A percentile compares a stretch with the other conserved stretches of the same genome.
phyloP scores from a whole-genome alignment of 2,113 vertebrate genomes.

The Salminus brasiliensis region DNA sequence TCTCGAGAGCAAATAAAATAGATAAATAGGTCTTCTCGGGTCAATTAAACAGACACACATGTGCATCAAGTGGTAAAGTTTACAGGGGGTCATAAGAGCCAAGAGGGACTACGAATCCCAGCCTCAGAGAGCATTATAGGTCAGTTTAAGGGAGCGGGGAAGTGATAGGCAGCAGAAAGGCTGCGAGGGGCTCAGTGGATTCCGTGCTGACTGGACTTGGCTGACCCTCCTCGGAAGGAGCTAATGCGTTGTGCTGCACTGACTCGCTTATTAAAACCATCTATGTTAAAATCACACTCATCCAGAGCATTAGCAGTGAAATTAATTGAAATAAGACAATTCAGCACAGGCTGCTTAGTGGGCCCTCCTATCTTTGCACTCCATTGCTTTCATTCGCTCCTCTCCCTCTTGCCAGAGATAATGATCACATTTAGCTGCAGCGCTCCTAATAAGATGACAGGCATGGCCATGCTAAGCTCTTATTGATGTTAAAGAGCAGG shows the following conservation, averaged over 20 bases:
- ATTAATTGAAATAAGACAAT: slow-evolving; percentile 72
- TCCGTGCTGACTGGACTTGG: slow-evolving; percentile 8
- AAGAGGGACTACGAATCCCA: slow-evolving; percentile 29
- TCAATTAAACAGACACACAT: slow-evolving; percentile 40
- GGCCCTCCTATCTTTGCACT: slow-evolving; percentile 58
- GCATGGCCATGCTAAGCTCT: slow-evolving; percentile 37
- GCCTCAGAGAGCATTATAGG: slow-evolving; percentile 33
- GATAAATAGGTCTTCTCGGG: slow-evolving; percentile 36
- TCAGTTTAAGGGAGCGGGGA: slow-evolving; percentile 32
- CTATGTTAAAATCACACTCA: slow-evolving; percentile 63
- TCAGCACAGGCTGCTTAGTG: slow-evolving; percentile 60
- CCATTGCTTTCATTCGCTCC: slow-evolving; percentile 58
- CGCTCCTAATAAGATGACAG: slow-evolving; percentile 63
- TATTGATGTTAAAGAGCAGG: slow-evolving; percentile 52
- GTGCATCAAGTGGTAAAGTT: slow-evolving; percentile 38
- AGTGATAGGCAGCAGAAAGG: background rate
- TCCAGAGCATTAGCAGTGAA: slow-evolving; percentile 64
- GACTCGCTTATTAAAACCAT: slow-evolving; percentile 64
- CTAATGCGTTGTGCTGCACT: slow-evolving; percentile 64
- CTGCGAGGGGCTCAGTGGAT: background rate
- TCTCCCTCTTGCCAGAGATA: slow-evolving; percentile 54
- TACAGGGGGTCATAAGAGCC: slow-evolving; percentile 29
- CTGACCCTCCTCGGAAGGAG: slow-evolving; percentile 48
- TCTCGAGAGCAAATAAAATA: slow-evolving; percentile 28
- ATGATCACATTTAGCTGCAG: slow-evolving; percentile 64